Evolutionary conservation across 2,113 vertebrate genomes (phyloP), one percentile per base, ranked within the genome.

Genomic region (Epinephelus cyanopodus): DNA sequence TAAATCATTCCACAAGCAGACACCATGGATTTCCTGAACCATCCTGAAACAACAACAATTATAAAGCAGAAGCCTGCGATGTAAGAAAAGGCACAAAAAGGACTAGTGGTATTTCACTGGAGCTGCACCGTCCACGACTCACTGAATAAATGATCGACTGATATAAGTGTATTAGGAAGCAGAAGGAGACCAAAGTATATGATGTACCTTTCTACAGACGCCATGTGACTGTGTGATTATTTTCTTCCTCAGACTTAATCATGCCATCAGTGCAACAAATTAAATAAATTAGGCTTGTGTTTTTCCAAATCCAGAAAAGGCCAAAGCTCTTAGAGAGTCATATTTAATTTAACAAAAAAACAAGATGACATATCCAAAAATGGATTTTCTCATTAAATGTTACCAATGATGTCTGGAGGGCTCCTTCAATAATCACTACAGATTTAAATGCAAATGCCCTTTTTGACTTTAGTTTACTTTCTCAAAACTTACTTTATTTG

Each of bases 301-400:
- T 63, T 33, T 29, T 8, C 3, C 23, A 39, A 67, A 64, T 23
- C 10, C 37, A 71, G 21, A 78, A 65, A 70, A 82, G 45, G 52
- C 37, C 70, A 75, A 37, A 33, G 6, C 56, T 53, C 50, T 29
- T 5, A 67, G 33, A 25, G 29, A 71, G 54, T 75, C 37, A 18
- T 47, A 65, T 75, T 79, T 67, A 52, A 82, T 82, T 42, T 39
- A 52, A 54, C 27, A 54, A 15, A 8, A 79, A 79, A 60, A 45
- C 39, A 68, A 4, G 50, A 29, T 66, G 71, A 63, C 61, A 68
- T 45, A 76, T 82, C 60, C 66, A 54, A 66, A 73, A 60, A 85
- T 79, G 29, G 64, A 77, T 77, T 73, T 67, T 39, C 50, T 79
- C 48, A 57, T 72, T 70, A 50, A 63, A 75, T 57, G 54, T 60